Base-by-base conservation (phyloP, 2,797 vertebrate genomes). In the Coregonus suidteri region DNA sequence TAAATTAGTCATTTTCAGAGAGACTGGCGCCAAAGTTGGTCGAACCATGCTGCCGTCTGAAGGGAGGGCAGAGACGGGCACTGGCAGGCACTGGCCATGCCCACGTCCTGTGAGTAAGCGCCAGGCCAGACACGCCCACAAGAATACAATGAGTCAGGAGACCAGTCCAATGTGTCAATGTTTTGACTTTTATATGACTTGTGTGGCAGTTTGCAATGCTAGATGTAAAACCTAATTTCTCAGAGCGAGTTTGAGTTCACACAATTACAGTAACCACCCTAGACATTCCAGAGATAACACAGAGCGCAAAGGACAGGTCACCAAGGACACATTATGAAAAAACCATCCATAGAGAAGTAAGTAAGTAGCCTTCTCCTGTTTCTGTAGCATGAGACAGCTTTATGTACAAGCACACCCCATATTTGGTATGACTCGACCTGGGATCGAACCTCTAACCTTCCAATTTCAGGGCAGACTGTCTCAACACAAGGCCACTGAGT, bases 1-100 rank as follows among this genome's bases (percentile, higher is more conserved):
- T 80, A 84, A 86, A 87, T 86, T 79, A 86, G 74, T 81, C 84
- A 80, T 75, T 88, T 79, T 77, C 14, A 71, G 77, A 78, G 69
- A 18, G 62, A 76, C 87, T 86, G 84, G 82, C 75, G 74, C 83
- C 80, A 75, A 73, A 80, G 76, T 76, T 75, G 76, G 73, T 76
- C 73, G 76, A 65, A 83, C 68, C 66, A 6, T 34, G 52, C 53
- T 69, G 56, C 79, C 62, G 74, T 81, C 77, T 80, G 73, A 73
- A 66, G 59, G 34, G 51, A 6, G 76, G 76, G 70, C 76, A 74
- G 56, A 68, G 51, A 62, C 30, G 70, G 68, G 14, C 18, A 69
- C 71, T 25, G 30, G 47, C 67, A 30, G 25, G 25, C 25, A 25
- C 25, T 25, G 31, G 56, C 69, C 30, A 15, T 9, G 0, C 64